Conservation (phyloP, 2,888 invertebrate genomes). For the Branchellion lobata region DNA sequence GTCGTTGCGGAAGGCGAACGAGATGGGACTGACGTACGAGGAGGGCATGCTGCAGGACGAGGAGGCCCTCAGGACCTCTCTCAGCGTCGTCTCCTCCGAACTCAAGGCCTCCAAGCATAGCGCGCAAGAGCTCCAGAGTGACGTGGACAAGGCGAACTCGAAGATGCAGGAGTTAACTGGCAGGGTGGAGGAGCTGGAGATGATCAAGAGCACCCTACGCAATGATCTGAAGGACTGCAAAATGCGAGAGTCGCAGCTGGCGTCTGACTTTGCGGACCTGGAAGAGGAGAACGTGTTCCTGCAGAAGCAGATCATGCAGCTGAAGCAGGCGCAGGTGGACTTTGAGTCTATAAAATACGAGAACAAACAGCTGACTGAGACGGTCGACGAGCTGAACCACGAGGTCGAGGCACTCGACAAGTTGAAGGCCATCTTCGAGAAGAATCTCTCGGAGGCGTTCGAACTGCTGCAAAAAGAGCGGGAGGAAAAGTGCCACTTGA, state of each 20-base stretch:
- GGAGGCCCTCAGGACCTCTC: conserved; percentile 84
- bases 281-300: conserved; percentile 96
- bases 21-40: conserved; percentile 93
- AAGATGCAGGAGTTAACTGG: conserved; percentile 41
- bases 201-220: conserved; percentile 54
- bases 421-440: conserved; percentile 87
- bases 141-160: conserved; percentile 76
- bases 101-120: conserved; percentile 56
- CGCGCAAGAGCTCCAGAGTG: conserved; percentile 73
- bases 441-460: conserved; percentile 93
- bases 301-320: conserved; percentile 91
- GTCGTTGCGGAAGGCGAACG: conserved; percentile 77
- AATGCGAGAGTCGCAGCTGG: conserved; percentile 83
- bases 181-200: conserved; percentile 56
- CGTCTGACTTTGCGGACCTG: conserved; percentile 88
- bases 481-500: conserved; percentile 74
- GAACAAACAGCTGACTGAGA: conserved; percentile 82
- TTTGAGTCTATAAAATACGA: conserved; percentile 97
- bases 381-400: conserved; percentile 76
- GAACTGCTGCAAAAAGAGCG: conserved; percentile 90
- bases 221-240: conserved; percentile 83
- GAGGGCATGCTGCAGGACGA: conserved; percentile 92
- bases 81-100: conserved; percentile 69
- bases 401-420: conserved; percentile 86
- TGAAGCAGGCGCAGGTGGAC: conserved; percentile 91